A percentile compares a stretch with the other conserved stretches of the same genome.
Conservation (phyloP, 2,113 vertebrate genomes). For the Thunnus thynnus region DNA sequence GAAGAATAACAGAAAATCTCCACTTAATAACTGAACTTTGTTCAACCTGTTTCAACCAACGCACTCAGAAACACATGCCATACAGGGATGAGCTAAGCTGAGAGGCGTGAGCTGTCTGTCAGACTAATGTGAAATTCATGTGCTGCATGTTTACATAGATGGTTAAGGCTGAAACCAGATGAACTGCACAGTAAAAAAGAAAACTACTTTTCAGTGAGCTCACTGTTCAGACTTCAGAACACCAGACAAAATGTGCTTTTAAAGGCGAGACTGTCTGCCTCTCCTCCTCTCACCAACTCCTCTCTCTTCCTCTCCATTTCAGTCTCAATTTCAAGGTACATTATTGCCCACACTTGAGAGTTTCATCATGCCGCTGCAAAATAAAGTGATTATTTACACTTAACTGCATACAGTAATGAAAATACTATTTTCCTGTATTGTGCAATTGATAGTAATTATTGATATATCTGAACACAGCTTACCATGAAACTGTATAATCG, state of each 20-base stretch:
- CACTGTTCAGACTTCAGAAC: conserved; percentile 27
- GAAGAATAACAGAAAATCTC: not conserved
- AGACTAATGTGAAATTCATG: conserved; percentile 30
- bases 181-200: not conserved
- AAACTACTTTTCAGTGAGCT: conserved; percentile 17
- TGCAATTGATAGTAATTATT: conserved; percentile 51
- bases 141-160: conserved; percentile 3
- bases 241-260: conserved; percentile 43
- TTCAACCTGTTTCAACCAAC: not conserved
- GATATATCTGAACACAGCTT: conserved; percentile 27
- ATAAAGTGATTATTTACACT: conserved; percentile 57
- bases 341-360: conserved; percentile 47
- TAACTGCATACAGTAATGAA: conserved; percentile 41
- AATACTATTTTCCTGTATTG: conserved; percentile 28
- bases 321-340: conserved; percentile 67
- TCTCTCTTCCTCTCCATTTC: conserved; percentile 44
- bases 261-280: conserved; percentile 23
- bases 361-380: conserved; percentile 48
- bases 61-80: not conserved
- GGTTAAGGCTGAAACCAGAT: conserved; percentile 9
- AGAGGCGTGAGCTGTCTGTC: conserved; percentile 11
- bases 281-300: not conserved
- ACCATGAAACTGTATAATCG: conserved; percentile 25
- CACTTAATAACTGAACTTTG: not conserved
- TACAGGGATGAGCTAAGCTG: not conserved